phyloP scores from a whole-genome alignment of 35 echinoderm and acorn worm genomes.

The Nesometra sesokonis region DNA sequence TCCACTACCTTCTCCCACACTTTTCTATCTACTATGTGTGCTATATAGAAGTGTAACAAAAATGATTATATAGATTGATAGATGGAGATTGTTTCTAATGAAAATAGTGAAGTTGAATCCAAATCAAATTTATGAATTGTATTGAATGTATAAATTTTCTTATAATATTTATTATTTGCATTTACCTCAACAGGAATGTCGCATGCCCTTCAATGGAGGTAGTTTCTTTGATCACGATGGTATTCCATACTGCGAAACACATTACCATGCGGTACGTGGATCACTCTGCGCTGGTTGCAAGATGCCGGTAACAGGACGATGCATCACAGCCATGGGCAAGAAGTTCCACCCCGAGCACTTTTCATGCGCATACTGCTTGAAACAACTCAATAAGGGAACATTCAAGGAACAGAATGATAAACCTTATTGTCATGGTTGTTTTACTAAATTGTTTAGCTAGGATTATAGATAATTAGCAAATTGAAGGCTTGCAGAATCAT shows the following conservation, averaged over 20 bases:
- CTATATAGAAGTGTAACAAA: no score
- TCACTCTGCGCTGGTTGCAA: conserved; percentile 83
- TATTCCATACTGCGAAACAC: conserved; percentile 93
- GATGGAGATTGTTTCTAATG: no score
- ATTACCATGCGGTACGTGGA: conserved; percentile 85
- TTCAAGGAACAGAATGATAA: conserved; percentile 99
- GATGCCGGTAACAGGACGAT: conserved; percentile 90
- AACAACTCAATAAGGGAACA: conserved; percentile 96
- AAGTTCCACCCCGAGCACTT: conserved; percentile 99
- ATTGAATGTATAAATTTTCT: no score
- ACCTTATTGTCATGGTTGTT: conserved; percentile 89
- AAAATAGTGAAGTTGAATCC: no score
- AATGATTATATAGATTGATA: no score
- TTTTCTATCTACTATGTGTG: no score
- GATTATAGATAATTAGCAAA: no score
- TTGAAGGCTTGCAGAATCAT: no score
- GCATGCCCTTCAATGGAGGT: conserved; percentile 77
- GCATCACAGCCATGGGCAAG: conserved; percentile 93
- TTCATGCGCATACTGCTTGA: conserved; percentile 90
- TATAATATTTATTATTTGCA: no score
- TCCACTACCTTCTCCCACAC: no score
- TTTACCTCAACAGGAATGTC: conserved; percentile 87
- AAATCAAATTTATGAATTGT: no score
- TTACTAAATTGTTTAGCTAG: conserved; percentile 82
- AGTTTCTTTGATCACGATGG: conserved; percentile 94